Percentiles rank a stretch among this genome's conserved stretches.
These are phyloP conservation scores for Myiozetetes cayanensis DNA, from an alignment of 2,113 vertebrate species.

Conservation along the genomic window DNA sequence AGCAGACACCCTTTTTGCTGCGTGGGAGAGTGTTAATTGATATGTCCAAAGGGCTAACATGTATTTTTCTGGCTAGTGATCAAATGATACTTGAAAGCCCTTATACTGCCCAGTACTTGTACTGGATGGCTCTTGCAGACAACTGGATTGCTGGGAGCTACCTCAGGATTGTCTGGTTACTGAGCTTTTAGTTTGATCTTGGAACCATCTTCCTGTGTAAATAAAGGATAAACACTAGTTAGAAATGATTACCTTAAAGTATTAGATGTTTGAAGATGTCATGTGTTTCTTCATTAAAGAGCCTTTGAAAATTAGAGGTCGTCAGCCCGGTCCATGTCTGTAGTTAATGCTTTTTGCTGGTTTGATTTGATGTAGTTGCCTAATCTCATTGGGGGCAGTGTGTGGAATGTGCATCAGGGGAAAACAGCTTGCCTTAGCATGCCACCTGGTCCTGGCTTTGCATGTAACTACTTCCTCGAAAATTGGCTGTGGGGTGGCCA, in stretches of 20 bases:
- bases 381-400: neutral
- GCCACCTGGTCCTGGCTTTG: neutral
- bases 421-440: neutral
- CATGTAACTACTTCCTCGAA: accelerated
- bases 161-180: neutral
- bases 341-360: neutral
- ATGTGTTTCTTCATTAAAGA: neutral
- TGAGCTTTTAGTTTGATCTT: neutral
- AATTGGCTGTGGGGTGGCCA: accelerated
- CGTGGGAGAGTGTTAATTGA: neutral
- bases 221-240: neutral
- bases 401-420: neutral
- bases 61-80: neutral
- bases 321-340: neutral
- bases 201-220: neutral
- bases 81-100: neutral
- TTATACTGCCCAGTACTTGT: neutral
- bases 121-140: neutral
- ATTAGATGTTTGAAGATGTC: neutral
- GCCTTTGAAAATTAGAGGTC: neutral
- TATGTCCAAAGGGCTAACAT: neutral
- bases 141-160: neutral
- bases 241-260: neutral
- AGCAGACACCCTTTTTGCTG: neutral
- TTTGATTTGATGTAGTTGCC: neutral